These are phyloP conservation scores for Mesorhabditis spiculigera DNA, from an alignment of 2,888 invertebrate genomes.

Conservation along the genomic window DNA sequence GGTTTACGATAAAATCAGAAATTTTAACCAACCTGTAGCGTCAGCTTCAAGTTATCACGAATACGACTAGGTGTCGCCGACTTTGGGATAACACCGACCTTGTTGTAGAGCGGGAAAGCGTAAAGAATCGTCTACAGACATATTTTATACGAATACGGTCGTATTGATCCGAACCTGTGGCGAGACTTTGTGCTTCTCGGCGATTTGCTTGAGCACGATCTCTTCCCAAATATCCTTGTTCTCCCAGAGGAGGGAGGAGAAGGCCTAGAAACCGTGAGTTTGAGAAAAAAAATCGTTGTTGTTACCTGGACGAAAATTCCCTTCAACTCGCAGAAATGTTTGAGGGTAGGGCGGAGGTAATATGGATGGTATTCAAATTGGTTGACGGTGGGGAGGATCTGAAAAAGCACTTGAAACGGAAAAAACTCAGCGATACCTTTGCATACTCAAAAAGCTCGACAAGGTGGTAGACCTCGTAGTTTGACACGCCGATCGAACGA, in stretches of 20 bases:
- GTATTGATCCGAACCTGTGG: constrained; percentile 18
- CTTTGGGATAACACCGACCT: constrained; percentile 37
- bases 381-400: constrained; percentile 36
- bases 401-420: not conserved
- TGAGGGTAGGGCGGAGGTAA: constrained; percentile 52
- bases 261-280: constrained; percentile 53
- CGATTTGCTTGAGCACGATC: constrained; percentile 66
- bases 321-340: constrained; percentile 54
- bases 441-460: constrained; percentile 64
- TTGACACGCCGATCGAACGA: constrained; percentile 75
- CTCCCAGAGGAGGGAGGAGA: constrained; percentile 60
- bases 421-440: constrained; percentile 14
- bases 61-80: constrained; percentile 34
- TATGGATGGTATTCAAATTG: constrained; percentile 61
- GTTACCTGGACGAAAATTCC: constrained; percentile 55
- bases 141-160: not conserved
- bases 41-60: constrained; percentile 26
- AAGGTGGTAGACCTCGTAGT: constrained; percentile 72
- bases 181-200: constrained; percentile 63
- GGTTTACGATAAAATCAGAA: not conserved
- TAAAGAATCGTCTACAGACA: constrained; percentile 35
- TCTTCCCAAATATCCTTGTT: constrained; percentile 65
- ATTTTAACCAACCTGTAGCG: not conserved
- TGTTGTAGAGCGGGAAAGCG: constrained; percentile 31
- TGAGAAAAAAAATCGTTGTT: no score